phyloP scores from a whole-genome alignment of 2,888 invertebrate genomes.

The Gryllus longicercus region DNA sequence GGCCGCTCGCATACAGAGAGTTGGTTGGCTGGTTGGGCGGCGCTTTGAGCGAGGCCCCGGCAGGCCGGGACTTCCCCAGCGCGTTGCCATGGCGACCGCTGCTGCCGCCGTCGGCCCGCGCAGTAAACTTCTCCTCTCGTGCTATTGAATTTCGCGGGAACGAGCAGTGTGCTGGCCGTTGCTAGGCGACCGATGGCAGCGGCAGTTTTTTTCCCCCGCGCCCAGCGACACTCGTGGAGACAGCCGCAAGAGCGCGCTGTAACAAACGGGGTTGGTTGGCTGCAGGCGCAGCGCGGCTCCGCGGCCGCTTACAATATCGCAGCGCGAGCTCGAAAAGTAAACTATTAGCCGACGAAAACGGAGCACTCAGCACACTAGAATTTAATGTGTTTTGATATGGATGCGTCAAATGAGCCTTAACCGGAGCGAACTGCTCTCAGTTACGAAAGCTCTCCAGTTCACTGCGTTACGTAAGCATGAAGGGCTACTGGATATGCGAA shows the following conservation, averaged over 20 bases:
- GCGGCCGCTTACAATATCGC: no score
- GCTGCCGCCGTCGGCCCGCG: conserved; percentile 22
- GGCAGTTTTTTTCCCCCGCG: conserved; percentile 31
- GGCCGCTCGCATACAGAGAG: background rate
- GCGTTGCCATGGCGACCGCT: conserved; percentile 33
- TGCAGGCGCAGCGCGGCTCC: background rate
- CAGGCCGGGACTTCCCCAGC: conserved; percentile 30
- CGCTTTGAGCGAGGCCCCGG: background rate
- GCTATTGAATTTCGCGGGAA: conserved; percentile 38
- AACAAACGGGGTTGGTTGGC: background rate
- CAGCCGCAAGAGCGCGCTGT: background rate
- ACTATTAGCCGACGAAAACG: no score
- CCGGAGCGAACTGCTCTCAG: no score
- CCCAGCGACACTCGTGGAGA: conserved; percentile 27
- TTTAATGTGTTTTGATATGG: no score
- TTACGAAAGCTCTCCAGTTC: no score
- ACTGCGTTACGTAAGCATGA: no score
- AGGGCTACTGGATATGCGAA: no score
- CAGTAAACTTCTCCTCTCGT: conserved; percentile 36
- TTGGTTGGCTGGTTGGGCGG: conserved; percentile 21
- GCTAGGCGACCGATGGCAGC: conserved; percentile 31
- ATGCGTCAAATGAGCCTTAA: no score
- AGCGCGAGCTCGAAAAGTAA: no score
- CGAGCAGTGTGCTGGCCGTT: conserved; percentile 34
- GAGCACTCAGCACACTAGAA: no score